Evolutionary conservation across 2,797 vertebrate species (phyloP), one percentile per base, ranked within the genome.

Genomic region (Diplodus puntazzo): DNA sequence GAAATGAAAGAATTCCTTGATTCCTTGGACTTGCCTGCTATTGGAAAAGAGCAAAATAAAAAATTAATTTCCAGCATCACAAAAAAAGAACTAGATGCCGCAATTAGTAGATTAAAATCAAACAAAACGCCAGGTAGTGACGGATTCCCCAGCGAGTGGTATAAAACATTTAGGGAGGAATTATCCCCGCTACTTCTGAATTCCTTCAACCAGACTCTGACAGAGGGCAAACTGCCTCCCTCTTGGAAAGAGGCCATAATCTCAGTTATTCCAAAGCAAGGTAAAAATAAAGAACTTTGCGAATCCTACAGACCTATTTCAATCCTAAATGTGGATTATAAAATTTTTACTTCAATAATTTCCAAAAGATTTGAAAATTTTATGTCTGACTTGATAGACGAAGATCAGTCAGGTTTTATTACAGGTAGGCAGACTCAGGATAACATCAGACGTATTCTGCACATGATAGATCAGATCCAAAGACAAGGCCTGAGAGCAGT

Each of bases 1-100:
- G n/a, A n/a, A n/a, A n/a, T n/a, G n/a, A n/a, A n/a, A n/a, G n/a
- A n/a, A n/a, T n/a, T n/a, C n/a, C n/a, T n/a, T n/a, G n/a, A n/a
- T n/a, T n/a, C n/a, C n/a, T n/a, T n/a, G n/a, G n/a, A n/a, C n/a
- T n/a, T n/a, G n/a, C n/a, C n/a, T n/a, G n/a, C n/a, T n/a, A n/a
- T n/a, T n/a, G n/a, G n/a, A n/a, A n/a, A n/a, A n/a, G n/a, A n/a
- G n/a, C n/a, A n/a, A n/a, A n/a, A n/a, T n/a, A n/a, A n/a, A n/a
- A n/a, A n/a, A n/a, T n/a, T n/a, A 39, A 39, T 59, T 59, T 59
- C 57, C 30, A 59, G 25, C 30, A 59, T 59, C 18, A 20, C 55
- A 18, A 20, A 58, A 27, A 59, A 39, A 3, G 30, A 59, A 59
- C 30, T 39, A 11, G 11, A 59, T 39, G 57, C 57, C 11, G 1